Base-by-base conservation (phyloP, 2,797 vertebrate genomes). In the Erpetoichthys calabaricus region DNA sequence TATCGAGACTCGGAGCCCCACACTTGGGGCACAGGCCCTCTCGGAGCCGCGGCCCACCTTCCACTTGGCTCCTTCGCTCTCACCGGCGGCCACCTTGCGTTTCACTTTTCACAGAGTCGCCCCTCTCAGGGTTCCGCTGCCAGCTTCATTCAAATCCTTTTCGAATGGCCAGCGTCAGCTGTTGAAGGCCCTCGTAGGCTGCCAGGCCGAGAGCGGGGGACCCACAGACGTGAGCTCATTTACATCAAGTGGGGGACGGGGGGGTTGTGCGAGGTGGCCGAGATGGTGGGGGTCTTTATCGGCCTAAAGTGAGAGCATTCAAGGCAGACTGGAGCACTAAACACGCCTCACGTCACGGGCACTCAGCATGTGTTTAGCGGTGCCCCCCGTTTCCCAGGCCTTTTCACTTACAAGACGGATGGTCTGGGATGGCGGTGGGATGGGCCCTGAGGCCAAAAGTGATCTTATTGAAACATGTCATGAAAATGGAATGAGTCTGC, bases 211-310 rank as follows among this genome's bases (percentile, higher is more conserved):
- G 65, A 59, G 53, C 41, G 65, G 61, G 42, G 65, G 60, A 65
- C 65, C 65, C 65, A 73, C 73, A 76, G 67, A 0, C 68, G 63
- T 73, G 75, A 79, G 77, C 80, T 81, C 76, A 70, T 82, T 82
- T 80, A 70, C 77, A 67, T 72, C 73, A 72, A 77, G 70, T 74
- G 62, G 69, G 70, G 72, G 72, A 67, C 72, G 59, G 71, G 42
- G 8, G 46, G 75, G 80, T 80, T 44, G 73, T 75, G 72, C 68
- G 67, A 74, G 68, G 69, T 62, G 69, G 46, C 41, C 45, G 75
- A 79, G 83, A 85, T 84, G 78, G 80, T 80, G 81, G 80, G 78
- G 80, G 81, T 74, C 77, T 85, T 82, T 85, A 86, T 88, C 85
- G 81, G 74, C 73, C 65, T 72, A 68, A 75, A 73, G 73, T 74